Evolutionary conservation across 2,113 vertebrate genomes (phyloP), one percentile per base, ranked within the genome.

Genomic region (Clarias gariepinus): DNA sequence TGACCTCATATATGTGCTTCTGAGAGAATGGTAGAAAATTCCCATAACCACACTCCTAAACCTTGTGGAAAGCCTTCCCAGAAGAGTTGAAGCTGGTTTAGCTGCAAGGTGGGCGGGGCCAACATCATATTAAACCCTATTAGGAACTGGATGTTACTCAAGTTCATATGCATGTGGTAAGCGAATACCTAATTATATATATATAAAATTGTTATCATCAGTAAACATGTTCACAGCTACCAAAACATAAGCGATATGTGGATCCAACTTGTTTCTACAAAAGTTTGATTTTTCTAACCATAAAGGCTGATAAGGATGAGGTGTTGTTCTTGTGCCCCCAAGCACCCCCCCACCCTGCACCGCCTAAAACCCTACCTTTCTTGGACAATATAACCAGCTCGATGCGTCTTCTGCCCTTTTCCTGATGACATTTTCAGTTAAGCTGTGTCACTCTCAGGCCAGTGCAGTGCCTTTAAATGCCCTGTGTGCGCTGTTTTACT

Each of bases 401-500:
- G 58, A 81, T 41, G 78, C 3, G 57, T 81, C 57, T 61, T 81
- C 78, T 61, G 30, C 57, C 30, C 30, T 81, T 61, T 30, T 81
- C 78, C 78, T 61, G 19, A 41, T 81, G 78, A 81, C 78, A 81
- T 81, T 81, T 81, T 61, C 78, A 36, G 30, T 61, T 61, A 36
- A 36, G 11, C 57, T 36, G 30, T 61, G 57, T 36, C 88, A 66
- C 58, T 52, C 76, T 82, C 57, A 81, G 55, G 61, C 69, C n/a
- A 47, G 8, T n/a, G 58, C 81, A 78, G 47, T 53, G 55, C n/a
- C 81, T 55, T 82, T 74, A 85, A 68, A 78, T 74, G 74, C 76
- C 47, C 30, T 81, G 68, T 78, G 7, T 71, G 66, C 71, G 74
- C 82, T 71, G 77, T 78, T 73, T 88, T 87, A 84, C 76, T 78